Evolutionary conservation across 37 sponge, comb jelly and placozoan species (phyloP).

Genomic region (Ephydatia muelleri): DNA sequence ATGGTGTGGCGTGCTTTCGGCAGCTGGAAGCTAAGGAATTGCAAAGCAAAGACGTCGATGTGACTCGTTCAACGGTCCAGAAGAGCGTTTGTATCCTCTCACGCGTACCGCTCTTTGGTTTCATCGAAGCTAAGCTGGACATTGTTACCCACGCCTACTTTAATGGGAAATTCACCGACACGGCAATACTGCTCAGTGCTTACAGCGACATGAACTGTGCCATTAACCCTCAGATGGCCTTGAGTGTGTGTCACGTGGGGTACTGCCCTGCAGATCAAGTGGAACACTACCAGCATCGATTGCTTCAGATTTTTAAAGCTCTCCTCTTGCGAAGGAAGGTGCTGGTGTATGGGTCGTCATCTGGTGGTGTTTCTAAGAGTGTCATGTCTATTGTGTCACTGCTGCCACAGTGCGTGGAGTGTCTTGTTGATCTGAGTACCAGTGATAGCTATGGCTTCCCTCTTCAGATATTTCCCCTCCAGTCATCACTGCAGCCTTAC

Average conservation of each 20-base stretch:
- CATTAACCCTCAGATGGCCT: background rate
- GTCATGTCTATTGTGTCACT: slow-evolving; percentile 51
- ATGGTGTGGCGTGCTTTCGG: slow-evolving; percentile 73
- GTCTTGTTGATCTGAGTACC: background rate
- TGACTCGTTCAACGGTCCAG: slow-evolving; percentile 67
- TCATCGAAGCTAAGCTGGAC: slow-evolving; percentile 64
- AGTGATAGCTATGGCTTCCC: slow-evolving; percentile 36
- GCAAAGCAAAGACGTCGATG: background rate
- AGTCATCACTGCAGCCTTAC: slow-evolving; percentile 53
- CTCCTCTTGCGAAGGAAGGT: slow-evolving; percentile 58
- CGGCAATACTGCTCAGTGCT: slow-evolving; percentile 39
- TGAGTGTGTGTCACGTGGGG: background rate
- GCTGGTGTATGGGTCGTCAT: slow-evolving; percentile 43
- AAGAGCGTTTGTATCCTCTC: slow-evolving; percentile 75
- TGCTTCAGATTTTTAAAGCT: slow-evolving; percentile 72
- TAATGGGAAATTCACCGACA: slow-evolving; percentile 52
- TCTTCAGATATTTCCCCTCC: slow-evolving; percentile 5
- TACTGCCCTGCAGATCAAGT: slow-evolving; percentile 15
- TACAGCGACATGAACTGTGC: slow-evolving; percentile 36
- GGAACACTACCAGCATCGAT: slow-evolving; percentile 21
- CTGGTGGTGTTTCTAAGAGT: slow-evolving; percentile 15
- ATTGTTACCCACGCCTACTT: slow-evolving; percentile 82
- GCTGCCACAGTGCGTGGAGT: slow-evolving; percentile 44
- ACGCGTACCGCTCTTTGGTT: slow-evolving; percentile 45
- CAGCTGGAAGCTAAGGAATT: slow-evolving; percentile 56